phyloP scores from a whole-genome alignment of 30 jellyfish, hydroid and myxozoan genomes.

The Pelagia noctiluca region DNA sequence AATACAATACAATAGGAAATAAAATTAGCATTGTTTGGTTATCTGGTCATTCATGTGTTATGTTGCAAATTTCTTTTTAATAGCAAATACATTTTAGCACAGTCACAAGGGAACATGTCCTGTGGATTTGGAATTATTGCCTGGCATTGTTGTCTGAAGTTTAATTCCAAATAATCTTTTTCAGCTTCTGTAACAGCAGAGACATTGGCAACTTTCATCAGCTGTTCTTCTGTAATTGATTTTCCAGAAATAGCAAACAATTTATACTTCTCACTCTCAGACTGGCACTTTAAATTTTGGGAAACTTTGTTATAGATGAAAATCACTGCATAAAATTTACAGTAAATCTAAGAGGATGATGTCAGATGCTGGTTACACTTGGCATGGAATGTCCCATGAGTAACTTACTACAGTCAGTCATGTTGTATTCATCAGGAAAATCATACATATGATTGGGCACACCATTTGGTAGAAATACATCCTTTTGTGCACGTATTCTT shows the following conservation, averaged over 20 bases:
- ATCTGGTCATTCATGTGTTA: conserved; percentile 3
- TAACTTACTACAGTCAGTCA: conserved; percentile 28
- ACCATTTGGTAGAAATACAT: conserved; percentile 42
- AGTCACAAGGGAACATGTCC: conserved; percentile 1
- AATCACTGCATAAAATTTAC: too few relatives aligned
- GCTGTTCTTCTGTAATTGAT: conserved; percentile 32
- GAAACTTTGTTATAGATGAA: too few relatives aligned
- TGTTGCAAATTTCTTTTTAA: background rate
- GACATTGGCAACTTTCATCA: conserved; percentile 7
- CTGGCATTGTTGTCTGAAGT: conserved; percentile 38
- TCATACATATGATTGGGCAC: conserved; percentile 62
- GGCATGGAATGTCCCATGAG: too few relatives aligned
- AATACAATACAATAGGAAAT: too few relatives aligned
- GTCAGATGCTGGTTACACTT: too few relatives aligned
- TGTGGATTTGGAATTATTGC: conserved; percentile 20
- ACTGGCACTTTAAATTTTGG: too few relatives aligned
- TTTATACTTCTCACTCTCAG: background rate
- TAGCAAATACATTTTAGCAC: conserved; percentile 2
- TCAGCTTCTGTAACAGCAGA: conserved; percentile 6
- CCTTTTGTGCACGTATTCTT: conserved; percentile 32
- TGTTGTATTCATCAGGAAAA: conserved; percentile 43
- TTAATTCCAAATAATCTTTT: conserved; percentile 40
- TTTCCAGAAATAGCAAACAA: conserved; percentile 26
- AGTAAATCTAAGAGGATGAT: too few relatives aligned
- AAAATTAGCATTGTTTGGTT: background rate